Percentiles rank a stretch among this genome's conserved stretches.
Evolutionary conservation across 2,797 vertebrate species (phyloP).

Genomic region (Furcifer pardalis): DNA sequence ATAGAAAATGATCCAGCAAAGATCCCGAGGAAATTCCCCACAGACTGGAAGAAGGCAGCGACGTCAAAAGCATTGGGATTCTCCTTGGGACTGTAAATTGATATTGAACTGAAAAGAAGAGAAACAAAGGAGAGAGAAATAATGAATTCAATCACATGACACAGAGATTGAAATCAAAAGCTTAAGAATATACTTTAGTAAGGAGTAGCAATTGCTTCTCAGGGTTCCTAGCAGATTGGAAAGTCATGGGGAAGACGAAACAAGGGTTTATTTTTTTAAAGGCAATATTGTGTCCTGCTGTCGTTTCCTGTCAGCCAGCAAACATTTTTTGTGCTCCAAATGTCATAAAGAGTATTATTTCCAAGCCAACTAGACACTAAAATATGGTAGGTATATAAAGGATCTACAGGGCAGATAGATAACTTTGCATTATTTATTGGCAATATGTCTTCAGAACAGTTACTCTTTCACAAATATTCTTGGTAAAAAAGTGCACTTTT

Average conservation of each 20-base stretch:
- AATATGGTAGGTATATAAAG: slow-evolving; percentile 68
- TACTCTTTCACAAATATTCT: slow-evolving; percentile 71
- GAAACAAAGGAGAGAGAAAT: slow-evolving; percentile 44
- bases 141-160: slow-evolving; percentile 31
- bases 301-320: slow-evolving; percentile 65
- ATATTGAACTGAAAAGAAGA: slow-evolving; percentile 81
- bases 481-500: slow-evolving; percentile 72
- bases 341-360: slow-evolving; percentile 72
- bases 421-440: slow-evolving; percentile 81
- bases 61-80: slow-evolving; percentile 78
- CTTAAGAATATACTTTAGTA: slow-evolving; percentile 19
- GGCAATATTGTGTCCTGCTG: slow-evolving; percentile 37
- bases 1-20: slow-evolving; percentile 83
- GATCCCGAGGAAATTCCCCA: slow-evolving; percentile 84
- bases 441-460: slow-evolving; percentile 72
- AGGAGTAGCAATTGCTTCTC: slow-evolving; percentile 29
- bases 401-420: slow-evolving; percentile 70
- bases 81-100: slow-evolving; percentile 80
- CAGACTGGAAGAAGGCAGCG: slow-evolving; percentile 80
- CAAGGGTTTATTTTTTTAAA: slow-evolving; percentile 40
- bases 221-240: slow-evolving; percentile 1
- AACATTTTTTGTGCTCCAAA: slow-evolving; percentile 67
- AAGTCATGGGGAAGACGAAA: slow-evolving; percentile 21
- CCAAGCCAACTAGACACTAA: slow-evolving; percentile 69
- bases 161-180: slow-evolving; percentile 10